A percentile compares a stretch with the other conserved stretches of the same genome.
phyloP scores from a whole-genome alignment of 2,888 invertebrate species.

The Neuroscelio doddi region DNA sequence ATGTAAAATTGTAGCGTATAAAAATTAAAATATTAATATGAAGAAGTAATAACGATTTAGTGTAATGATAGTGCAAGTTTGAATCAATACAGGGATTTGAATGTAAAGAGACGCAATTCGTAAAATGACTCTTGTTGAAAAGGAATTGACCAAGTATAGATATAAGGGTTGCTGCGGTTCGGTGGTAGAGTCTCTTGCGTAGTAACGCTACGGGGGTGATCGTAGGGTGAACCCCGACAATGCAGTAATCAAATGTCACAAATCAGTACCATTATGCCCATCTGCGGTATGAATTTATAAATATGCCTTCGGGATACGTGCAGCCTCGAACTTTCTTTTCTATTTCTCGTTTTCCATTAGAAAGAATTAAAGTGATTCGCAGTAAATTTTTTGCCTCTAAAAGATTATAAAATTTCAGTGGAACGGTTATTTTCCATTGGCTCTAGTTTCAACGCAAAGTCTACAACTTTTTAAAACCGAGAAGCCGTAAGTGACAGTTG shows the following conservation, averaged over 20 bases:
- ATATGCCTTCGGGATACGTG: conserved; percentile 61
- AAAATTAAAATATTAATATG: too few relatives aligned
- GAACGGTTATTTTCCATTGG: background rate
- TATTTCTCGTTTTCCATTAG: conserved; percentile 15
- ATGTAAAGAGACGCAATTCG: conserved; percentile 7
- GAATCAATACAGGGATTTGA: conserved; percentile 17
- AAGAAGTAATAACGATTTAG: conserved; percentile 48
- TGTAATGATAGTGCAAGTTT: conserved; percentile 44
- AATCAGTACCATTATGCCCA: conserved; percentile 71
- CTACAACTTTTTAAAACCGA: too few relatives aligned
- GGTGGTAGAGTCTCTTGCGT: conserved; percentile 23
- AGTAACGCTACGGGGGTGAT: conserved; percentile 44
- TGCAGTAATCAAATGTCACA: conserved; percentile 71
- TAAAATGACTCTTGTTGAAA: conserved; percentile 37
- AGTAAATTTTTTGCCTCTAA: background rate
- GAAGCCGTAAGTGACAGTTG: too few relatives aligned
- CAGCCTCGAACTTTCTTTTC: conserved; percentile 27
- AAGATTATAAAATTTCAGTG: background rate
- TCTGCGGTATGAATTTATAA: conserved; percentile 71
- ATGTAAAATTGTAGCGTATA: too few relatives aligned
- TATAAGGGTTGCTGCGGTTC: conserved; percentile 55
- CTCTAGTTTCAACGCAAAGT: too few relatives aligned
- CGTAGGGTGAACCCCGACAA: conserved; percentile 64
- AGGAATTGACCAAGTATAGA: conserved; percentile 33
- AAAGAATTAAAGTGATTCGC: conserved; percentile 25